Conservation (phyloP, 2,113 vertebrate species). For the Corynorhinus townsendii region DNA sequence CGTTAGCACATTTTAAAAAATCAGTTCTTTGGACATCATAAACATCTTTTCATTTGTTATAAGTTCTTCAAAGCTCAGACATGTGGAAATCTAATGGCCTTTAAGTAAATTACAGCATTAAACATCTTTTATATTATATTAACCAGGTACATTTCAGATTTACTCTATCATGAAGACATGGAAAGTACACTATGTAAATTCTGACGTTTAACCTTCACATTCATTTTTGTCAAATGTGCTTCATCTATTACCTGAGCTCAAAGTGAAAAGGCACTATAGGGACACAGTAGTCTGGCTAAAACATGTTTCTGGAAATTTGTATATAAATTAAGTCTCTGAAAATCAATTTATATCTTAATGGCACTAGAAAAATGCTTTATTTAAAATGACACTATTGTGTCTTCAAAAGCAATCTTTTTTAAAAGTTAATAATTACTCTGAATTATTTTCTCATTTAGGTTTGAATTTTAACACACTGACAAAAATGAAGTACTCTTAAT, state of each 20-base stretch:
- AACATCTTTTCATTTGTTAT: slow-evolving; percentile 25
- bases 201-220: slow-evolving; percentile 66
- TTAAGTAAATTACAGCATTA: slow-evolving; percentile 67
- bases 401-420: slow-evolving; percentile 14
- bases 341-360: slow-evolving; percentile 3
- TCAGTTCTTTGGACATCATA: slow-evolving; percentile 26
- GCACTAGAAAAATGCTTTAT: not conserved
- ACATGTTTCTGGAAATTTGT: not conserved
- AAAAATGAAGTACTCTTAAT: not conserved
- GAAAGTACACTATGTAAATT: slow-evolving; percentile 63
- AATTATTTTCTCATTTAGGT: slow-evolving; percentile 19
- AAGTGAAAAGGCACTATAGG: not conserved
- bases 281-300: not conserved
- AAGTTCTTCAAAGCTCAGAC: slow-evolving; percentile 57
- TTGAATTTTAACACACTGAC: slow-evolving; percentile 26
- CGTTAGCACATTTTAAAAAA: slow-evolving; percentile 54
- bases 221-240: slow-evolving; percentile 24
- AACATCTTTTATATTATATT: slow-evolving; percentile 63
- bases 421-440: not conserved
- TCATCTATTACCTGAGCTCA: not conserved
- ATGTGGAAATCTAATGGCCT: slow-evolving; percentile 64
- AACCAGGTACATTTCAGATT: slow-evolving; percentile 58
- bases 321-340: slow-evolving; percentile 28
- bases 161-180: slow-evolving; percentile 42
- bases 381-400: not conserved